Conservation (phyloP, 2,888 invertebrate species). For the Drosophila mimetica region DNA sequence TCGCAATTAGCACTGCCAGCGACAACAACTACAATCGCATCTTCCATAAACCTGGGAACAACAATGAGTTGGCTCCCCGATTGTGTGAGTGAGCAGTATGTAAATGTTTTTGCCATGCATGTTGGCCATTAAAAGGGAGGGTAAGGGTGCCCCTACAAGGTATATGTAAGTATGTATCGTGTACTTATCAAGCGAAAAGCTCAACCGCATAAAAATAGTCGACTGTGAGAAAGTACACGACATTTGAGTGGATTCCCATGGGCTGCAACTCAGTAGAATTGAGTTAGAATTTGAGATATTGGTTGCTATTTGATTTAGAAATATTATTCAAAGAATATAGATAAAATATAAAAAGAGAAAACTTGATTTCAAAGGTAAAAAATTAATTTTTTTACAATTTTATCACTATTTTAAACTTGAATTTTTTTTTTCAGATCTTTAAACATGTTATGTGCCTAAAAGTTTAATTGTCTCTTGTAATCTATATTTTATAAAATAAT, state of each 20-base stretch:
- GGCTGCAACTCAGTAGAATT: constrained; percentile 26
- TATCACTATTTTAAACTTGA: no score
- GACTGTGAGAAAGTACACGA: constrained; percentile 69
- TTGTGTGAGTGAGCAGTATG: constrained; percentile 40
- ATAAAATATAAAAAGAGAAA: no score
- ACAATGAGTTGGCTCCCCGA: constrained; percentile 47
- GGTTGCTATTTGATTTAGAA: background rate
- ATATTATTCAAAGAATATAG: no score
- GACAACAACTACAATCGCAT: constrained; percentile 50
- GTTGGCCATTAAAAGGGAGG: constrained; percentile 77
- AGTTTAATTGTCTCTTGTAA: no score
- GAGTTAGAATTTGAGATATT: constrained; percentile 7
- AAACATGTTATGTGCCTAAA: background rate
- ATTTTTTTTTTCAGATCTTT: no score
- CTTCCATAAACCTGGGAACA: constrained; percentile 62
- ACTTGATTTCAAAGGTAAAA: no score
- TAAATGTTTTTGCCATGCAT: constrained; percentile 69
- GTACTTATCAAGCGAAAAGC: constrained; percentile 68
- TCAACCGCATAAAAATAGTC: constrained; percentile 60
- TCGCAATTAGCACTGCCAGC: constrained; percentile 77
- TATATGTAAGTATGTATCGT: constrained; percentile 14
- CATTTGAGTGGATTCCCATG: constrained; percentile 29
- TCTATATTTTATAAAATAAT: no score
- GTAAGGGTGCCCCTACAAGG: constrained; percentile 53
- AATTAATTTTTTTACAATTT: no score